Percentiles rank a stretch among this genome's conserved stretches.
Evolutionary conservation across 2,888 invertebrate species (phyloP).

Genomic region (Coelogynopora nodosa): DNA sequence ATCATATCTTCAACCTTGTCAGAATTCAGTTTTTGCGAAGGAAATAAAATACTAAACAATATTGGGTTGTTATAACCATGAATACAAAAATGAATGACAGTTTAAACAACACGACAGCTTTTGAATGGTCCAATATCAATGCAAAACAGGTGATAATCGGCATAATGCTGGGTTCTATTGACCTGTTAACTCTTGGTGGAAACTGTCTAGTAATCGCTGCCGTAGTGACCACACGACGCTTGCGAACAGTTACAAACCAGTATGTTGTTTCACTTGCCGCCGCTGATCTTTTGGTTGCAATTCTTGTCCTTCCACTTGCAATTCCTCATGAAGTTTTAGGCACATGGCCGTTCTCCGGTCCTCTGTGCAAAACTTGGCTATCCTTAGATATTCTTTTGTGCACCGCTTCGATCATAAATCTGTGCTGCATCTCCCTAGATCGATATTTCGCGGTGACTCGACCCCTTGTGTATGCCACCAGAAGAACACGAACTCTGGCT

Average conservation of each 20-base stretch:
- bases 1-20: no score
- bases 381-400: conserved; percentile 56
- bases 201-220: conserved; percentile 50
- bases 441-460: conserved; percentile 57
- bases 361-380: conserved; percentile 47
- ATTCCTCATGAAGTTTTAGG: conserved; percentile 38
- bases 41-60: no score
- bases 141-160: not conserved
- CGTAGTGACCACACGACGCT: conserved; percentile 49
- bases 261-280: conserved; percentile 51
- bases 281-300: conserved; percentile 48
- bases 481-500: conserved; percentile 52
- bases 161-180: conserved; percentile 25
- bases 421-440: conserved; percentile 57
- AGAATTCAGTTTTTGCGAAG: no score
- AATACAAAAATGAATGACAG: not conserved
- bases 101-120: not conserved
- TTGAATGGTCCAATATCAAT: not conserved
- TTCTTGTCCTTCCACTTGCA: conserved; percentile 41
- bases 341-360: conserved; percentile 8
- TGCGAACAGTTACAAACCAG: conserved; percentile 51
- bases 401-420: conserved; percentile 57
- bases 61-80: not conserved
- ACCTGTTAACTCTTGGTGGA: conserved; percentile 45
- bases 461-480: conserved; percentile 54